Base-by-base conservation (phyloP, 2,888 invertebrate genomes). In the Drosophila quinaria region DNA sequence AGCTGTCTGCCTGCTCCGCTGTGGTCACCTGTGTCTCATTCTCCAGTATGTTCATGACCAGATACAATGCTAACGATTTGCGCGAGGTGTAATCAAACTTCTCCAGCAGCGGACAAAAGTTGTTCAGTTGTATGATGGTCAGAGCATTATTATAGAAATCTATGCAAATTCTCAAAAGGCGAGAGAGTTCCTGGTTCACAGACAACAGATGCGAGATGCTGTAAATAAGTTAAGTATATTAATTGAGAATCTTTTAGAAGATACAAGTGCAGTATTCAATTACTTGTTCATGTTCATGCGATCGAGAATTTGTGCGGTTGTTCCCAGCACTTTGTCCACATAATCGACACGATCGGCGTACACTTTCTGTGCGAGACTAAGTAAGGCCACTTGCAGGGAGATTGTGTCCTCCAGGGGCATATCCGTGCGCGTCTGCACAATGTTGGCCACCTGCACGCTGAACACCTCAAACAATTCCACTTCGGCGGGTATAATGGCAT, bases 381-480 rank as follows among this genome's bases (percentile, higher is more conserved):
- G 95, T 47, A 99, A 94, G 6, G 99, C 97, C 60, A 99, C 97
- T 94, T 99, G 98, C 61, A 99, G 94, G 8, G 98, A 96, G 17
- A 99, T 96, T 91, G 98, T 98, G 93, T 99, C 99, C 93, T 99
- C 99, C 22, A 97, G 93, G 0, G 98, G 97, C 96, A 99, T 97
- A 91, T 99, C 98, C 69, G 96, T 96, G 47, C 99, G 96, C 70
- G 96, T 97, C 95, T 97, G 97, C 70, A 99, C 98, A 80, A 99
- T 98, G 67, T 97, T 96, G 1, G 98, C 97, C 4, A 99, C 98
- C 94, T 99, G 99, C 87, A 98, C 97, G 2, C 98, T 99, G 93
- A 99, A 99, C 39, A 99, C 98, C 91, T 99, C 98, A 93, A 99
- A 99, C 8, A 99, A 94, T 91, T 98, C 97, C 15, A 99, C 97